These are phyloP conservation scores for Pangasianodon hypophthalmus DNA, from an alignment of 2,113 vertebrate species.

Conservation along the genomic window DNA sequence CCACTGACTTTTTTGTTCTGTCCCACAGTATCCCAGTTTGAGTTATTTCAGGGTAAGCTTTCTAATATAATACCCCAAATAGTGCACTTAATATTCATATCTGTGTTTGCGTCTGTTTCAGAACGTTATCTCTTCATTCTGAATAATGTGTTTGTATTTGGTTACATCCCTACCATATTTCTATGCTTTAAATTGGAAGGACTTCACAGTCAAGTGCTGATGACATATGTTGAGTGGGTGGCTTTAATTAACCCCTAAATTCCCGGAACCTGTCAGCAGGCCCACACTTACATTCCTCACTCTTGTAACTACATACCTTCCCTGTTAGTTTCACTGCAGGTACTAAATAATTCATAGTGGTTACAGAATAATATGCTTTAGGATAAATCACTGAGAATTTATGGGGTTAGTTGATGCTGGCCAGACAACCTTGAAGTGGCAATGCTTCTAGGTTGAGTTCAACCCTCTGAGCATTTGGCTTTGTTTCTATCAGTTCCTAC, in stretches of 20 bases:
- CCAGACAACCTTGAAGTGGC: constrained; percentile 22
- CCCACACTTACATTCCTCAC: background rate
- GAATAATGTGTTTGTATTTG: background rate
- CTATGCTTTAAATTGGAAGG: background rate
- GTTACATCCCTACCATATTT: background rate
- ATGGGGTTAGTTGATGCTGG: background rate
- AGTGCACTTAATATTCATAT: background rate
- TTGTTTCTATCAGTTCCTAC: constrained; percentile 26
- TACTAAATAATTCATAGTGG: background rate
- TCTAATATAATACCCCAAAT: constrained; percentile 1
- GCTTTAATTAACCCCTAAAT: constrained; percentile 6
- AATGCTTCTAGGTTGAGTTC: constrained; percentile 14
- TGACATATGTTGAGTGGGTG: background rate
- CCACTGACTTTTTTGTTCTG: background rate
- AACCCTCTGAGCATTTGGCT: constrained; percentile 28
- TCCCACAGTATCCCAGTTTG: background rate
- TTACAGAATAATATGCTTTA: constrained; percentile 30
- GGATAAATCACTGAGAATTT: background rate
- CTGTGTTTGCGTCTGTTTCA: background rate
- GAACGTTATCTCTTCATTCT: background rate
- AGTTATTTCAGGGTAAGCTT: background rate
- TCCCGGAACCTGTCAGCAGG: background rate
- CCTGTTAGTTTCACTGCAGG: background rate
- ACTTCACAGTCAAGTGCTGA: background rate
- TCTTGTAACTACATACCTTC: constrained; percentile 15